Conservation (phyloP, 2,113 vertebrate species). For the Paradisaea rubra region DNA sequence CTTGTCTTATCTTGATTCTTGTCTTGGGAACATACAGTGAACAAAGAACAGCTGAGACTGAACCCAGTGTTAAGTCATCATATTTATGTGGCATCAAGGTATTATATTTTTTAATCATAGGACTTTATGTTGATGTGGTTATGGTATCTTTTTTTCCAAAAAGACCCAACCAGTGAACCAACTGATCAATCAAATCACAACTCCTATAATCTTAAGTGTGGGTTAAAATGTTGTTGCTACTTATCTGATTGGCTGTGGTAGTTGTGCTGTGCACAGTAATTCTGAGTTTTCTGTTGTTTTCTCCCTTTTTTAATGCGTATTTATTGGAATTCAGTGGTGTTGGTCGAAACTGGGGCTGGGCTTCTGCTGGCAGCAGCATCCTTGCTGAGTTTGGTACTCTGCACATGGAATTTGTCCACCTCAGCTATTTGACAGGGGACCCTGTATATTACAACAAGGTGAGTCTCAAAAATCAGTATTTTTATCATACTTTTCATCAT, state of each 20-base stretch:
- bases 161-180: not conserved
- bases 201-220: not conserved
- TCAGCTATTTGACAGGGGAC: constrained; percentile 95
- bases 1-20: not conserved
- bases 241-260: not conserved
- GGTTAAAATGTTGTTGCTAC: not conserved
- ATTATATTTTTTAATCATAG: not conserved
- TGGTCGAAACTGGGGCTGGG: constrained; percentile 98
- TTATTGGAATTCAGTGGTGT: constrained; percentile 79
- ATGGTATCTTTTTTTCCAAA: not conserved
- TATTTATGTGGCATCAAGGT: not conserved
- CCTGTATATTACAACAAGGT: constrained; percentile 95
- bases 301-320: not conserved
- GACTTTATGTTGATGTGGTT: not conserved
- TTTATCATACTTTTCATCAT: not conserved
- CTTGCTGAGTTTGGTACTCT: constrained; percentile 96
- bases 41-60: not conserved
- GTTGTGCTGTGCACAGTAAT: not conserved
- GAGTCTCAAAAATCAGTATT: constrained; percentile 12
- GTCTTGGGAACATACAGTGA: not conserved
- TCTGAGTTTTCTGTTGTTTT: not conserved
- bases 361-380: constrained; percentile 96
- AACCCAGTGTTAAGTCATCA: not conserved
- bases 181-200: not conserved
- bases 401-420: constrained; percentile 98